Evolutionary conservation across 2,113 vertebrate species (phyloP), one percentile per base, ranked within the genome.

Genomic region (Hiodon tergisus): DNA sequence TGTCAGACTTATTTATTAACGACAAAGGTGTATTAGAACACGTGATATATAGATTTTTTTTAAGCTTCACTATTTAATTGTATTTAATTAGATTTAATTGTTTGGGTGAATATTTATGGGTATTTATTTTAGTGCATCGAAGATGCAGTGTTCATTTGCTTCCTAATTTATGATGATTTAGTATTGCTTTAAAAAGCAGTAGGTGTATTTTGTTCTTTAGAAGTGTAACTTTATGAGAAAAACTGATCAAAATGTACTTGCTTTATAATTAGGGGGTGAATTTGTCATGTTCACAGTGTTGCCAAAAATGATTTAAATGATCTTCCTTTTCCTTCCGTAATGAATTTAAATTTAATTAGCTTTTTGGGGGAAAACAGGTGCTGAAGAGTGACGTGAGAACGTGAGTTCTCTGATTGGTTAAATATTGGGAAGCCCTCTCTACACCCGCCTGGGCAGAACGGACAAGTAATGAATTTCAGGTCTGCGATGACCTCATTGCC

Each of bases 1-100:
- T 86, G 80, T 84, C 80, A 85, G 83, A 88, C 76, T 71, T 92
- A 91, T 92, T 94, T 96, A 94, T 95, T 96, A 91, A 89, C 91
- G 87, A 86, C 82, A 78, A 86, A 74, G 84, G 83, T 84, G 83
- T 86, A 85, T 86, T 86, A 91, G 89, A 87, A 82, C 82, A 70
- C 78, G 53, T 83, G 83, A 81, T 57, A 8, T 57, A 47, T 87
- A 87, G 89, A 85, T 89, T 75, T 87, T 81, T 89, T 78, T 48
- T 78, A 83, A 87, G 85, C 31, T 78, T 88, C 75, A 86, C 91
- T 89, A 92, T 93, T 93, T 93, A 89, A 91, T 90, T 83, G 85
- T 91, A 90, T 91, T 92, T 91, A 91, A 92, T 91, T 92, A 89
- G 90, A 76, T 87, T 84, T 91, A 91, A 91, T 91, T 88, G 81